A percentile compares a stretch with the other conserved stretches of the same genome.
These are phyloP conservation scores for Florisuga fusca DNA, from an alignment of 2,797 vertebrate genomes.

Conservation along the genomic window DNA sequence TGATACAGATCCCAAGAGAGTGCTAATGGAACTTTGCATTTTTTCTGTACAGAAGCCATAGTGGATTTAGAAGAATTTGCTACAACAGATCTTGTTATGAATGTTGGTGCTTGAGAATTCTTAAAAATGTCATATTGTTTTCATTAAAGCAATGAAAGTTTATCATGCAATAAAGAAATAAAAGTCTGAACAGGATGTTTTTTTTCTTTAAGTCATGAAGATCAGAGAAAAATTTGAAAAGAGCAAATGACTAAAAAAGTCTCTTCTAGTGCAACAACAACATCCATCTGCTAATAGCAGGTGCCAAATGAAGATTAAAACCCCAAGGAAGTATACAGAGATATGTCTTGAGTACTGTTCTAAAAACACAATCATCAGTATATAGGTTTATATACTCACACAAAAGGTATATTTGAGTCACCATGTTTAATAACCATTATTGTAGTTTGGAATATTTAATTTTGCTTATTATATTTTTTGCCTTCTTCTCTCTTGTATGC, in stretches of 20 bases:
- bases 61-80: neutral
- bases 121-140: neutral
- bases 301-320: neutral
- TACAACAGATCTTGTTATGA: neutral
- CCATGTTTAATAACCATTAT: neutral
- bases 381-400: neutral
- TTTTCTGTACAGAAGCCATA: neutral
- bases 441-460: neutral
- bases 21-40: neutral
- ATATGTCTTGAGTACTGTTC: neutral
- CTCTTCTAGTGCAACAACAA: neutral
- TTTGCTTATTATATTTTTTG: neutral
- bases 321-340: neutral
- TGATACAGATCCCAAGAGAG: neutral
- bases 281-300: neutral
- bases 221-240: neutral
- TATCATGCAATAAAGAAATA: neutral
- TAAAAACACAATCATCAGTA: neutral
- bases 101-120: neutral
- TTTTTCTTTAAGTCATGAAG: neutral
- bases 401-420: neutral
- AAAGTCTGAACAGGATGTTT: neutral
- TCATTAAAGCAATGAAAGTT: neutral
- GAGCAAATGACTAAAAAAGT: neutral
- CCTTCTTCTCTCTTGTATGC: neutral